Base-by-base conservation (phyloP, 2,888 invertebrate species). In the Mimas tiliae region DNA sequence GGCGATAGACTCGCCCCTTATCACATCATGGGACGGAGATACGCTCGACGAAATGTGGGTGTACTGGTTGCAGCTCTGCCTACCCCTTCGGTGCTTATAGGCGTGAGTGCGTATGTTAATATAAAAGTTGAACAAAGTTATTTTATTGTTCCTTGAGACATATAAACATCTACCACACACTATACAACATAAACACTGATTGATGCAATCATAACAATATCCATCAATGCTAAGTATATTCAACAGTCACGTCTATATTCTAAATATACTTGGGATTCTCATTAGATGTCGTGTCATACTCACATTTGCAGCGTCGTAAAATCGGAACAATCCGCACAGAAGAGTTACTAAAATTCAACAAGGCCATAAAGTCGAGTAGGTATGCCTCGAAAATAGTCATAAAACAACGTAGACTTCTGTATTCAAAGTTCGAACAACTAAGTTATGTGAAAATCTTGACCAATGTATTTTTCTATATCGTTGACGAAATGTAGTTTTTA, bases 241-340 rank as follows among this genome's bases (percentile, higher is more conserved):
- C n/a, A 34, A 55, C 33, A 38, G n/a, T 16, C 16, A 34, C 14
- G n/a, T 34, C 6, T 0, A n/a, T 14, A 38, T 2, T 55, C 6
- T 1, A 16, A 16, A 34, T 16, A 55, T 6, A 11, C 6, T 42
- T 12, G 16, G 38, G 4, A 12, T 42, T 42, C 1, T 42, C 38
- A 42, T 58, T 58, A 55, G 38, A 58, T 34, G 3, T 9, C 9
- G 7, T 34, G 38, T 19, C 19, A 19, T 38, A 19, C 6, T 38
- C 1, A 58, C 19, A 42, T 58, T 42, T 16, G 42, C 16, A 16
- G 75, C 72, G 76, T 83, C 84, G 80, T 86, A 87, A 89, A 89
- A 86, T 82, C 75, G 78, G 80, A 81, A 87, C 85, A 88, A 85
- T 85, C 77, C 79, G 73, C 19, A 19, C 42, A 9, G 11, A 42